Evolutionary conservation across 2,113 vertebrate species (phyloP), one percentile per base, ranked within the genome.

Genomic region (Pseudolaguvia tuberculata): DNA sequence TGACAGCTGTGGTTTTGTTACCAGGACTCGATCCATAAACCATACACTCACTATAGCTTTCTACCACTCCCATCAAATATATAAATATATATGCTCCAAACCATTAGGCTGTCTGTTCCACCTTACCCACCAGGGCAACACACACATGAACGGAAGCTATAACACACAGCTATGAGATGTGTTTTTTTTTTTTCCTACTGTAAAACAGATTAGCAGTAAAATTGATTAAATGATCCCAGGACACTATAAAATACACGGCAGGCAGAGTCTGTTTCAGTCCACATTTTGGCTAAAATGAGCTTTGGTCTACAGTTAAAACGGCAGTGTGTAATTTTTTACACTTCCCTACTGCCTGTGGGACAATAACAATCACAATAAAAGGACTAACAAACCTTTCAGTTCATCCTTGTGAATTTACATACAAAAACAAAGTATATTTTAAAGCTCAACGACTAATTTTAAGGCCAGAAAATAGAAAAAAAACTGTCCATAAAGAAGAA

Each of bases 21-120:
- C 81, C 72, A 77, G 79, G 76, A 83, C 80, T 72, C 63, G 65
- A 83, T 80, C 82, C 81, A 80, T 79, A 82, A 83, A 83, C 76
- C 83, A 84, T 81, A 84, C 78, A 76, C 82, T 65, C 70, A 69
- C 80, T 81, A 72, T 70, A 71, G 73, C 73, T 65, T 52, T 81
- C 69, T 73, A 76, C 77, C 73, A 76, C 77, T 78, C 63, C 73
- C 56, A 81, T 81, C 78, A 42, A 35, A 35, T 35, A 35, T 35
- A 35, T 6, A 81, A 81, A 81, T 76, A 81, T 81, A 81, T 81
- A 81, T 81, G 77, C 80, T 79, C 63, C 69, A 81, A 79, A 78
- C 80, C 77, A 81, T 79, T 35, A 81, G 69, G 72, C 79, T 78
- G 69, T 70, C 78, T 72, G 62, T 73, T 76, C 66, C 50, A 52